Base-by-base conservation (phyloP, 2,797 vertebrate genomes). In the Trachops cirrhosus region DNA sequence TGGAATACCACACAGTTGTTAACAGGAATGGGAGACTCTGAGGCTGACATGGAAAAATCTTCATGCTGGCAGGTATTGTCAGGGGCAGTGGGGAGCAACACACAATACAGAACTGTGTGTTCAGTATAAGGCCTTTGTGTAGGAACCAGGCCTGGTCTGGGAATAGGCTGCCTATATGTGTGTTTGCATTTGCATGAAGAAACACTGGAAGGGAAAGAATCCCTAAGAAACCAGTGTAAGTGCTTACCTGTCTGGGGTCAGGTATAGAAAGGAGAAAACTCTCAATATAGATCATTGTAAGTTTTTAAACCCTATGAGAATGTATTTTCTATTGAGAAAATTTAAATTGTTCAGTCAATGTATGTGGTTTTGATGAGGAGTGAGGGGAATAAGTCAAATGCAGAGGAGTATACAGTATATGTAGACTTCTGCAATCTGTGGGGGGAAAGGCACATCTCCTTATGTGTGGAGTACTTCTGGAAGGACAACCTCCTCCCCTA, bases 301-400 rank as follows among this genome's bases (percentile, higher is more conserved):
- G 26, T 46, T 70, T 48, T 41, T 82, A 48, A 91, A 29, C 22
- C 2, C 18, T 19, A 4, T 50, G 37, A 89, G 71, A 59, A 54
- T 15, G 3, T 32, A 62, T 75, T 88, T 88, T 74, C 88, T 89
- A 48, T 46, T 92, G 73, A 79, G 39, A 85, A 74, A 84, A 74
- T 77, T 32, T 34, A 71, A 50, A 12, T 3, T 74, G 70, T 88
- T 77, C 68, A 89, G 75, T 75, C 86, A 46, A 15, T 16, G 37
- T 70, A 4, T 19, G 9, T 92, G 59, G 14, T 79, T 95, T 87
- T 86, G 79, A 46, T 26, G 39, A 90, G 80, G 44, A 34, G 67
- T 16, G 26, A 86, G 32, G 24, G 46, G 11, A 68, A 46, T 41
- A 52, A 62, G 78, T 44, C 73, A 89, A 57, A 57, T 15, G 14